Percentiles rank a stretch among this genome's conserved stretches.
These are phyloP conservation scores for Eupithecia vulgata DNA, from an alignment of 2,888 invertebrate genomes.

Conservation along the genomic window DNA sequence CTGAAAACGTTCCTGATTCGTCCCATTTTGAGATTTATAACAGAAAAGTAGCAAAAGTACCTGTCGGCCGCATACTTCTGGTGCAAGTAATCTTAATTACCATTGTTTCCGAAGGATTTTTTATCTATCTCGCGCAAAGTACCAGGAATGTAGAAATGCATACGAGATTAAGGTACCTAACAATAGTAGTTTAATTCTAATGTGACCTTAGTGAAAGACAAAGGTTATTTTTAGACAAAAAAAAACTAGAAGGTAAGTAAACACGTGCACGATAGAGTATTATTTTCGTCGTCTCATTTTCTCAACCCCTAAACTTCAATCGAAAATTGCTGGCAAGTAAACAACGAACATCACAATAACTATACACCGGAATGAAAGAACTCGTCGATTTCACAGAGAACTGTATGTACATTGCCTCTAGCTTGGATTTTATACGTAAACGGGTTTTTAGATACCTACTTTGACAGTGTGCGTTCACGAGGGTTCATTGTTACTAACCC, in stretches of 20 bases:
- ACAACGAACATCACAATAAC: conserved; percentile 1
- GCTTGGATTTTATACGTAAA: conserved; percentile 19
- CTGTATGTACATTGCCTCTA: conserved; percentile 46
- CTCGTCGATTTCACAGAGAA: conserved; percentile 45
- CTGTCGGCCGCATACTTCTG: too few species aligned
- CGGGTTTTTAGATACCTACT: neutral
- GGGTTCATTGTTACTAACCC: neutral
- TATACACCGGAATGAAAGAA: conserved; percentile 27
- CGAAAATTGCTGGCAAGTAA: conserved; percentile 9
- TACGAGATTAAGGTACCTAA: too few species aligned
- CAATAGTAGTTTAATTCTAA: too few species aligned
- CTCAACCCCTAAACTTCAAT: neutral
- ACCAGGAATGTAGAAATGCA: too few species aligned
- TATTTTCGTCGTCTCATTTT: neutral
- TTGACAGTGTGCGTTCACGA: neutral
- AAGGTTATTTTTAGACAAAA: neutral
- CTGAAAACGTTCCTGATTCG: too few species aligned
- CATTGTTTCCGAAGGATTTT: too few species aligned
- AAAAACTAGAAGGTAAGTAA: neutral
- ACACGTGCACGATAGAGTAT: neutral
- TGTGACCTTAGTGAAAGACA: neutral
- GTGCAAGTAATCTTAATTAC: too few species aligned
- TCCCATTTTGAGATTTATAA: too few species aligned
- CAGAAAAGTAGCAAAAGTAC: too few species aligned
- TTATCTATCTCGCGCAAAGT: too few species aligned